phyloP scores from a whole-genome alignment of 1,140 invertebrate species.

The Drosophila neocordata region DNA sequence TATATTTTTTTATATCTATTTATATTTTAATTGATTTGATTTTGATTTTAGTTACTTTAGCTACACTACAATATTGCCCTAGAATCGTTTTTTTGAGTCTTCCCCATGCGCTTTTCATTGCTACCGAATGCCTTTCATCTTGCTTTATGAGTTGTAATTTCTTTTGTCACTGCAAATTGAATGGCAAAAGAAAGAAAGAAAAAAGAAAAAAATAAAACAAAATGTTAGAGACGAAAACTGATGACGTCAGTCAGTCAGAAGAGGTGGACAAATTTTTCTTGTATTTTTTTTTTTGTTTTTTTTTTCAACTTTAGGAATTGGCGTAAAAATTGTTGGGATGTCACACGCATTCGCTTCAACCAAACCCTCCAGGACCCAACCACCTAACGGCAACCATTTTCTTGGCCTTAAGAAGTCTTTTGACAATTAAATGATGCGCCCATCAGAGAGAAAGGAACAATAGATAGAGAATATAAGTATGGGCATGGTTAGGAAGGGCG shows the following conservation, averaged over 20 bases:
- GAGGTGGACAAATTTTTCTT: slow-evolving; percentile 10
- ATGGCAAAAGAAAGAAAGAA: slow-evolving; percentile 36
- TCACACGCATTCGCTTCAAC: slow-evolving; percentile 21
- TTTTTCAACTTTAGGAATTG: slow-evolving; percentile 18
- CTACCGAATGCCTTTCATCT: slow-evolving; percentile 63
- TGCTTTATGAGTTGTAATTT: slow-evolving; percentile 67
- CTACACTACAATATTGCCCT: background rate
- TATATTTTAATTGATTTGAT: background rate
- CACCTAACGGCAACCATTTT: background rate
- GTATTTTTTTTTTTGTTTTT: no score
- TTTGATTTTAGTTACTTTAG: background rate
- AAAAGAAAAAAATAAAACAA: background rate
- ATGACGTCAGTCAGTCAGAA: slow-evolving; percentile 54
- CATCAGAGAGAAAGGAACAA: slow-evolving; percentile 47
- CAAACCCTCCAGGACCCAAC: background rate
- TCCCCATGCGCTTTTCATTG: slow-evolving; percentile 24
- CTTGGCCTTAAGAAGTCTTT: slow-evolving; percentile 53
- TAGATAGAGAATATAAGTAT: slow-evolving; percentile 31
- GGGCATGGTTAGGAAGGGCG: background rate
- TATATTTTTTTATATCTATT: background rate
- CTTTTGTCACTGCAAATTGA: slow-evolving; percentile 74
- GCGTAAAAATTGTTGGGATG: slow-evolving; percentile 61
- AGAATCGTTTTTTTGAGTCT: slow-evolving; percentile 6
- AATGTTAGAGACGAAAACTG: slow-evolving; percentile 9
- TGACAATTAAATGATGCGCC: slow-evolving; percentile 76